phyloP scores from a whole-genome alignment of 1,140 invertebrate genomes.

The Lordiphosa stackelbergi region DNA sequence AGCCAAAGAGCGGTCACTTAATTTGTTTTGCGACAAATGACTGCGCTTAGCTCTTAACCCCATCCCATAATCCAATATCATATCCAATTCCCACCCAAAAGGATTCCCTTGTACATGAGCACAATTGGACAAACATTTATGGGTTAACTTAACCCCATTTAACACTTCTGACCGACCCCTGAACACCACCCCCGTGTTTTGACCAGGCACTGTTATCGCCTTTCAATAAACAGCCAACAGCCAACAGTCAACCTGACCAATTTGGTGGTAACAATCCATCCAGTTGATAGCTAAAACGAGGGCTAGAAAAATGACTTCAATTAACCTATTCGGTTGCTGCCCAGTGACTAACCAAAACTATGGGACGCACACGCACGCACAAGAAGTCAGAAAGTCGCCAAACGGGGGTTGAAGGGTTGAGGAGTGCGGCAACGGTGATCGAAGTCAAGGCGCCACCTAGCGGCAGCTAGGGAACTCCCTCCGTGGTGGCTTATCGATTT shows the following conservation, averaged over 20 bases:
- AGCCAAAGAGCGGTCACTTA: no score
- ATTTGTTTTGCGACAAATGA: no score
- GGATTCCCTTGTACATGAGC: slow-evolving; percentile 25
- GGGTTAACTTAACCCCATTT: slow-evolving; percentile 63
- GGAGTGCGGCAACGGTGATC: slow-evolving; percentile 4
- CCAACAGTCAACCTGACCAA: slow-evolving; percentile 45
- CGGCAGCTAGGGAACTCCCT: slow-evolving; percentile 5
- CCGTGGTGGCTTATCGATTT: slow-evolving; percentile 59
- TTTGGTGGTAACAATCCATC: slow-evolving; percentile 17
- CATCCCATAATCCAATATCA: not conserved
- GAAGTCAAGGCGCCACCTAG: slow-evolving; percentile 26
- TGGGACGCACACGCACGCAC: slow-evolving; percentile 47
- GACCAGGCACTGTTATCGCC: slow-evolving; percentile 51
- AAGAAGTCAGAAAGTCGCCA: not conserved
- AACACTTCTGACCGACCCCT: slow-evolving; percentile 54
- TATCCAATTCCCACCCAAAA: slow-evolving; percentile 12
- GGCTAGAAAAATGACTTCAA: slow-evolving; percentile 72
- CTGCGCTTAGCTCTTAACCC: no score
- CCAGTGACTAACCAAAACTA: slow-evolving; percentile 69
- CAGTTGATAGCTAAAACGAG: slow-evolving; percentile 44
- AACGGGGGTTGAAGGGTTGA: slow-evolving; percentile 15
- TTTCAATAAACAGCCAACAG: slow-evolving; percentile 52
- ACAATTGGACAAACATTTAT: slow-evolving; percentile 19
- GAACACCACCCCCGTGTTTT: slow-evolving; percentile 2
- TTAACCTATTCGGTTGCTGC: slow-evolving; percentile 49